Conservation (phyloP, 1,140 invertebrate genomes). For the Dendroctonus ponderosae region DNA sequence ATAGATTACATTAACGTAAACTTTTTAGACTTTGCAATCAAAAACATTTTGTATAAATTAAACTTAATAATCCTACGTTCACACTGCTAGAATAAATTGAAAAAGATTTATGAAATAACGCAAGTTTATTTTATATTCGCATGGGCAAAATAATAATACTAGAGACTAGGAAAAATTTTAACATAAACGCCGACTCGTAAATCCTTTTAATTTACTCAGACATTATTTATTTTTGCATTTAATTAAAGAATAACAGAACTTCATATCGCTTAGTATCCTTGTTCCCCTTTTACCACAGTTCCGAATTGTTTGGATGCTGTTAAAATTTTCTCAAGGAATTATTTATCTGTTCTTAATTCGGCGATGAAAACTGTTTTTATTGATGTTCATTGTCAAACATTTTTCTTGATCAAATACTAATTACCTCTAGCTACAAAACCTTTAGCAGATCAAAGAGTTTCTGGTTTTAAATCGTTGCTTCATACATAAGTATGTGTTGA, state of each 20-base stretch:
- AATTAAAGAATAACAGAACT: conserved; percentile 20
- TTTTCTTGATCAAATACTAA: no score
- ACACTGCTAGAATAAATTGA: conserved; percentile 25
- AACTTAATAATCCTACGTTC: conserved; percentile 29
- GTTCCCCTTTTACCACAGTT: not conserved
- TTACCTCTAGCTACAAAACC: no score
- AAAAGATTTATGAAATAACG: conserved; percentile 25
- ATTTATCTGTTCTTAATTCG: no score
- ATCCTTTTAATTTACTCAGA: conserved; percentile 23
- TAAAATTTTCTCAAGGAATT: no score
- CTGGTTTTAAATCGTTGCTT: no score
- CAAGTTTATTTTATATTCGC: conserved; percentile 22
- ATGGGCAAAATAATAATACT: conserved; percentile 18
- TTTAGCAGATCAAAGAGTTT: no score
- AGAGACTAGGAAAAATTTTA: conserved; percentile 24
- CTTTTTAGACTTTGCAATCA: conserved; percentile 29
- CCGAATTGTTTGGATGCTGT: no score
- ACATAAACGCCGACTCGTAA: conserved; percentile 16
- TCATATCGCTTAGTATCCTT: not conserved
- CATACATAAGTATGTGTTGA: no score
- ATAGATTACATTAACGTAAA: conserved; percentile 35
- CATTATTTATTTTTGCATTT: conserved; percentile 21
- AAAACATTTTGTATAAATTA: conserved; percentile 34
- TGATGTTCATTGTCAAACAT: no score
- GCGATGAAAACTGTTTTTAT: no score